Evolutionary conservation across 92 coral and sea anemone species (phyloP), one percentile per base, ranked within the genome.

Genomic region (Nematostella vectensis): DNA sequence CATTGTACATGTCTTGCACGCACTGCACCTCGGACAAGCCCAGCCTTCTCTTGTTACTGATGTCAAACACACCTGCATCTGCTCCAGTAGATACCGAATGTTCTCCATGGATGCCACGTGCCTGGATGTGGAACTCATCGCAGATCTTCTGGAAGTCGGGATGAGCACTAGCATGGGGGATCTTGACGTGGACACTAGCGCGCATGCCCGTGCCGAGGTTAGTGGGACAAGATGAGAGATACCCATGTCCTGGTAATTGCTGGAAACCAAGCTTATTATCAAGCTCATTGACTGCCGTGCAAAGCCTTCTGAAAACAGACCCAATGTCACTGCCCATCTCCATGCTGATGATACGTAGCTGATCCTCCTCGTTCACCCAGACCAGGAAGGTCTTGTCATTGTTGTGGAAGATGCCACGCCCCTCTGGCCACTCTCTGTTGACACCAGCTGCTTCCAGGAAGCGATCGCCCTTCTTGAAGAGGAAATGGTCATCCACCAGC

Each of bases 341-440:
- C 40, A 33, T 33, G 40, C 40, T 33, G 40, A 33, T 33, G 40
- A 33, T 33, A 33, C 40, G 40, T 15, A 33, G 40, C 40, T 33
- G 40, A 33, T 33, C 40, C 15, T 33, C 40, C 15, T 33, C 40
- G 40, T 33, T 33, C 40, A 33, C 40, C 40, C 40, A 33, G 40
- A 33, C 40, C 40, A 33, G 40, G 40, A 33, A 33, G 6, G 40
- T 33, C 40, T 33, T 33, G 40, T 33, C 80, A 12, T 55, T 61
- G 69, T 88, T 88, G 79, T 79, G 87, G 82, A 71, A 88, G 78
- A 88, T 88, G 4, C 96, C 96, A 10, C 96, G 77, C 6, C 94
- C 96, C 27, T 80, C 87, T 0, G 96, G 96, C 96, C 96, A 88
- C 47, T 88, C 96, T 47, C 75, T 68, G 65, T 81, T 80, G 29